These are phyloP conservation scores for Psix sp. DNA, from an alignment of 1,140 invertebrate species.

Conservation along the genomic window DNA sequence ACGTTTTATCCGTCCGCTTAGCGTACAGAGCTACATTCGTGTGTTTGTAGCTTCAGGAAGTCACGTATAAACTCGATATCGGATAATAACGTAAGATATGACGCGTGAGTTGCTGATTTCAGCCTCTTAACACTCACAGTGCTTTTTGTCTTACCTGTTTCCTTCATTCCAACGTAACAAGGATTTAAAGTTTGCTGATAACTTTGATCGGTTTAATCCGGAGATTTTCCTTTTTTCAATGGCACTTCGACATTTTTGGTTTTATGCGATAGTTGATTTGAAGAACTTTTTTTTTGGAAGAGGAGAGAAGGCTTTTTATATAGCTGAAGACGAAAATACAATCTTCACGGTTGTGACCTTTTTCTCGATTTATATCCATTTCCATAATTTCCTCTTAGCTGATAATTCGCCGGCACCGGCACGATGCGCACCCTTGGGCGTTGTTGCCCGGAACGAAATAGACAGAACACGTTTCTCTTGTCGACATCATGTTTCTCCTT, in stretches of 20 bases:
- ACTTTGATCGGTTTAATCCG: too few species aligned
- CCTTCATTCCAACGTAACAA: too few species aligned
- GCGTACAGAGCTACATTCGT: conserved; percentile 46
- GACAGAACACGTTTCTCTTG: conserved; percentile 50
- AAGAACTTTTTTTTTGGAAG: neutral
- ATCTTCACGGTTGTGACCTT: conserved; percentile 52
- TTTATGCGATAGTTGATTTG: neutral
- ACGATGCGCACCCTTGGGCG: conserved; percentile 52
- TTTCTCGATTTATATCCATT: conserved; percentile 72
- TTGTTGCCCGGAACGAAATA: conserved; percentile 52
- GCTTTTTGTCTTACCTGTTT: conserved; percentile 39
- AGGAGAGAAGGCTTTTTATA: conserved; percentile 46
- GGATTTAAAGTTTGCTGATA: too few species aligned
- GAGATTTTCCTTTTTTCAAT: too few species aligned
- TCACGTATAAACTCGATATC: conserved; percentile 73
- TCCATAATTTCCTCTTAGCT: conserved; percentile 74
- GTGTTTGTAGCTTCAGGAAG: conserved; percentile 61
- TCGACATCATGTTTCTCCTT: conserved; percentile 39
- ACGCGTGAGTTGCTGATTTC: conserved; percentile 73
- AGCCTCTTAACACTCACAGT: conserved; percentile 36
- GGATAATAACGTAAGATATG: conserved; percentile 75
- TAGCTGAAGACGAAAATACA: conserved; percentile 55
- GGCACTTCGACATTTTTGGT: too few species aligned
- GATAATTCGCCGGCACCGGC: conserved; percentile 65
- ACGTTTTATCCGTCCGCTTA: conserved; percentile 63